These are phyloP conservation scores for Hipparchia sbordonii DNA, from an alignment of 2,888 invertebrate species.

Conservation along the genomic window DNA sequence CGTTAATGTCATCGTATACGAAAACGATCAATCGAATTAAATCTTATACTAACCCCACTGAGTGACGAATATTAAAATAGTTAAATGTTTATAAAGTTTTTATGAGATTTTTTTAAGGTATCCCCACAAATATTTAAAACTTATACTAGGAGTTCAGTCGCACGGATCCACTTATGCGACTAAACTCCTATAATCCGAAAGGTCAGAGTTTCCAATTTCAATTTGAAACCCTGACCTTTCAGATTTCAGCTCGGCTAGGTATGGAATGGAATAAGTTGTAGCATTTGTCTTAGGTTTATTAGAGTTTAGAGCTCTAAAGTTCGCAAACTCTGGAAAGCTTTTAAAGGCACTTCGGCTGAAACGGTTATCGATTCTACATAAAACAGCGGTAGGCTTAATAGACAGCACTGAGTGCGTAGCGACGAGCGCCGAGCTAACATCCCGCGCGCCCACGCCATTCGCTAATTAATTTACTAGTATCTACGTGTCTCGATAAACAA, in stretches of 20 bases:
- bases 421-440: background rate
- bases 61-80: too few relatives aligned
- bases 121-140: too few relatives aligned
- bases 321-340: slow-evolving; percentile 5
- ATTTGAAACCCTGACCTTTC: background rate
- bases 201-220: too few relatives aligned
- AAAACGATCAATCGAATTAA: too few relatives aligned
- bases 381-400: slow-evolving; percentile 8
- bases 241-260: background rate
- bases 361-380: slow-evolving; percentile 14
- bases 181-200: too few relatives aligned
- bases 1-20: too few relatives aligned
- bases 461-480: slow-evolving; percentile 25
- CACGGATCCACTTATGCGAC: too few relatives aligned
- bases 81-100: too few relatives aligned
- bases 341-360: background rate
- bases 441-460: slow-evolving; percentile 21
- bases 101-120: too few relatives aligned
- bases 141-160: too few relatives aligned
- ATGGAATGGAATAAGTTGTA: background rate
- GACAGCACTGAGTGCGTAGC: slow-evolving; percentile 3
- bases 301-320: background rate
- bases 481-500: slow-evolving; percentile 9
- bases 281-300: background rate
- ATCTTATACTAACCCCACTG: too few relatives aligned